These are phyloP conservation scores for Tragelaphus strepsiceros DNA, from an alignment of 2,113 vertebrate genomes.

Conservation along the genomic window DNA sequence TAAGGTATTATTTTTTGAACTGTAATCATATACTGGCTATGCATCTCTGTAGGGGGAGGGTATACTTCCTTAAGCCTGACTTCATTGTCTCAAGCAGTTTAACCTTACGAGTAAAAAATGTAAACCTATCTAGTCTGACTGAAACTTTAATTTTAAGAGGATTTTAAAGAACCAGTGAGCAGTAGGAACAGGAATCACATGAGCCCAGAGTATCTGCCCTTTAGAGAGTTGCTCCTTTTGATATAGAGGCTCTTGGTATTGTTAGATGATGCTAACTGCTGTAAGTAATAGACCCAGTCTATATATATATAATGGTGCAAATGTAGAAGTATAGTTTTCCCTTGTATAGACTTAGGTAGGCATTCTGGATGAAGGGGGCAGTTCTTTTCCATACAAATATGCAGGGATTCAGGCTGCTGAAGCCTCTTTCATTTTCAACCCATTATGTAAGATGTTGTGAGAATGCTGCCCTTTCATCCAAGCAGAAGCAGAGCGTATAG, in stretches of 20 bases:
- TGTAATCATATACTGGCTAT: not conserved
- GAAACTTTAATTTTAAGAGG: not conserved
- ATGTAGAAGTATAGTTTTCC: not conserved
- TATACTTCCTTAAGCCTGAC: not conserved
- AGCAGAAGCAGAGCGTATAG: not conserved
- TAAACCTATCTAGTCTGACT: not conserved
- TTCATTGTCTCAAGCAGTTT: not conserved
- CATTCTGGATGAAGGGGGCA: not conserved
- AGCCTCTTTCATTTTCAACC: not conserved
- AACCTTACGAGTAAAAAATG: not conserved
- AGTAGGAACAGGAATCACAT: not conserved
- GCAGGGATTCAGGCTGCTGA: not conserved
- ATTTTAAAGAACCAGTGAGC: not conserved
- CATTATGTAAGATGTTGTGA: not conserved
- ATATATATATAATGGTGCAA: not conserved
- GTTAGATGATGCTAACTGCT: not conserved
- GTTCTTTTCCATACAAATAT: not conserved
- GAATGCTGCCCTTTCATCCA: not conserved
- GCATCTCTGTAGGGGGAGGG: not conserved
- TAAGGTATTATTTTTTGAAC: not conserved
- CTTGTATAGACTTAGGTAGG: not conserved
- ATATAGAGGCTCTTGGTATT: not conserved
- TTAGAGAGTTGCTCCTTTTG: not conserved
- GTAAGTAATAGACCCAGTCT: not conserved
- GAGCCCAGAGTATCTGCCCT: not conserved